Evolutionary conservation across 1,140 invertebrate species (phyloP).

Genomic region (Drosophila busckii): DNA sequence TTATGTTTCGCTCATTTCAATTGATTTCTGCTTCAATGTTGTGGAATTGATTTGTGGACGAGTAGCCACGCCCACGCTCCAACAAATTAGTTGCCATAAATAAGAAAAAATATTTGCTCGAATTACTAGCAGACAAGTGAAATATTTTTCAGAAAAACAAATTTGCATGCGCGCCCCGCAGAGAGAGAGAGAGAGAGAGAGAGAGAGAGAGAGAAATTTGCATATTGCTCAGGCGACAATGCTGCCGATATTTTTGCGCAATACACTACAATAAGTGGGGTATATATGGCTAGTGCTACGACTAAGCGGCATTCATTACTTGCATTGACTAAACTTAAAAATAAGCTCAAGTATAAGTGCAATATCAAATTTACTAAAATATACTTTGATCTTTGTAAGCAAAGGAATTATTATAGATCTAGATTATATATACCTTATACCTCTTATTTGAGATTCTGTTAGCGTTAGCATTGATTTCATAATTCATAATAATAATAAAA

Average conservation of each 20-base stretch:
- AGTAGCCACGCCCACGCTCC: slow-evolving; percentile 52
- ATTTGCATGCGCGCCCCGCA: slow-evolving; percentile 38
- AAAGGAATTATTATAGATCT: too few relatives aligned
- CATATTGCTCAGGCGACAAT: slow-evolving; percentile 19
- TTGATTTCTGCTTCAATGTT: slow-evolving; percentile 74
- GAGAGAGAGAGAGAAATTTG: slow-evolving; percentile 6
- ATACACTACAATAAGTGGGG: background rate
- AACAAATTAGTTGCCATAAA: slow-evolving; percentile 71
- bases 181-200: background rate
- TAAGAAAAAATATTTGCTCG: slow-evolving; percentile 40
- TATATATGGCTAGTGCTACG: background rate
- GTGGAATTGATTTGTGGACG: slow-evolving; percentile 69
- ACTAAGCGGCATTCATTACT: too few relatives aligned
- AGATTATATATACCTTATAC: too few relatives aligned
- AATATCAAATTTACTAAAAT: too few relatives aligned
- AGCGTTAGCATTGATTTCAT: too few relatives aligned
- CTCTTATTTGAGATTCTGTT: too few relatives aligned
- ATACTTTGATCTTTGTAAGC: too few relatives aligned
- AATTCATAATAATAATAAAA: too few relatives aligned
- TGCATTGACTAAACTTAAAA: too few relatives aligned
- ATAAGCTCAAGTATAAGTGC: too few relatives aligned
- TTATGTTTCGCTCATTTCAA: slow-evolving; percentile 36
- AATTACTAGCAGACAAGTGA: slow-evolving; percentile 31
- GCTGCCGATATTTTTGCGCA: slow-evolving; percentile 12
- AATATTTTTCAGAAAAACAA: slow-evolving; percentile 39